Evolutionary conservation across 2,888 invertebrate species (phyloP).

Genomic region (Melieria omissa): DNA sequence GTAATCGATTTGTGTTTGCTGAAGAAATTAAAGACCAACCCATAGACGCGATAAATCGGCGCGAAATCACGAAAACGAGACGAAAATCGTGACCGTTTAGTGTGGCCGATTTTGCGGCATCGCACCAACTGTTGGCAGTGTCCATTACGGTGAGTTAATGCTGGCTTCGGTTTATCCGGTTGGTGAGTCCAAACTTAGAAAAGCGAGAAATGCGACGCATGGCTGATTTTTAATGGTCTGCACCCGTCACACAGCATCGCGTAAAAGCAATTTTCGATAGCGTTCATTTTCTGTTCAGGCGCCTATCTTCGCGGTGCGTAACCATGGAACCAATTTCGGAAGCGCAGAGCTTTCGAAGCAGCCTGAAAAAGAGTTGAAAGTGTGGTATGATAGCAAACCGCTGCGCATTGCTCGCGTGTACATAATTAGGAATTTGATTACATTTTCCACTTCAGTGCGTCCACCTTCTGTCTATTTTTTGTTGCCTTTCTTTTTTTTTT

Average conservation of each 20-base stretch:
- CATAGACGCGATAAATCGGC: not conserved
- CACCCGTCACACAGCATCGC: conserved; percentile 11
- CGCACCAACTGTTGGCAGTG: conserved; percentile 5
- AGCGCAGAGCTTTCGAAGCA: too few relatives aligned
- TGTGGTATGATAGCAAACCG: too few relatives aligned
- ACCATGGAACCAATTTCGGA: not conserved
- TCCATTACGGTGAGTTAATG: conserved; percentile 16
- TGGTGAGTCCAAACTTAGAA: not conserved
- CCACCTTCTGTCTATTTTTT: too few relatives aligned
- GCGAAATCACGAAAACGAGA: conserved; percentile 10
- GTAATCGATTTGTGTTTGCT: conserved; percentile 55
- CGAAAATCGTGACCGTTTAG: conserved; percentile 30
- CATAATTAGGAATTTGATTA: too few relatives aligned
- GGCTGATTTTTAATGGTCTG: not conserved
- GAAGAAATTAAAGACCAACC: conserved; percentile 59
- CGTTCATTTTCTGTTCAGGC: too few relatives aligned
- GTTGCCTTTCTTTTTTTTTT: too few relatives aligned
- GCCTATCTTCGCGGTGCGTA: not conserved
- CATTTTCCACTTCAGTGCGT: too few relatives aligned
- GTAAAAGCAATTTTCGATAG: too few relatives aligned
- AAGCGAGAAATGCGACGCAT: not conserved
- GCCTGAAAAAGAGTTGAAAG: too few relatives aligned
- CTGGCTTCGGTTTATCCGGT: not conserved
- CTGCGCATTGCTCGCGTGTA: too few relatives aligned
- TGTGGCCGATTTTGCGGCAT: conserved; percentile 35